Evolutionary conservation across 2,797 vertebrate species (phyloP), one percentile per base, ranked within the genome.

Genomic region (Sebastes iracundus): DNA sequence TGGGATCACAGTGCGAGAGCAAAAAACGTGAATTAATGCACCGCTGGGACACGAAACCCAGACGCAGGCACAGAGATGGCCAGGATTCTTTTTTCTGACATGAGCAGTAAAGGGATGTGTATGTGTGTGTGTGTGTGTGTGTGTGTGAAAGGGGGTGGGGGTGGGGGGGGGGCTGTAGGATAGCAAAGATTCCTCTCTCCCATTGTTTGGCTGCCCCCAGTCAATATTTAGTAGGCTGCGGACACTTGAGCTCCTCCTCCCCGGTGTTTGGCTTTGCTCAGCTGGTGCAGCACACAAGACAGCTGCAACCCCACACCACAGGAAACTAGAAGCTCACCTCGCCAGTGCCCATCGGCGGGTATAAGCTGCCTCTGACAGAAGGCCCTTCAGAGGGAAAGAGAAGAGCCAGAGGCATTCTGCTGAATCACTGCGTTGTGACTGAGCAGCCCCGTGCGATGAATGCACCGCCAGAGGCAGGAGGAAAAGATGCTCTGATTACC

Each of bases 221-320:
- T 89, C 87, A 86, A 77, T 84, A 85, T 89, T 90, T 86, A 78
- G 77, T 69, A 87, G 88, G 74, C 81, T 71, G 79, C 33, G 59
- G 92, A 92, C 85, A 90, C 88, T 90, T 83, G 87, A 93, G 91
- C 90, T 85, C 92, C 90, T 86, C 90, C 85, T 89, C 72, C 72
- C 80, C 58, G 75, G 79, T 91, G 82, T 92, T 91, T 89, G 88
- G 82, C 82, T 88, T 55, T 73, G 72, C 87, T 92, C 93, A 92
- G 93, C 94, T 94, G 88, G 93, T 94, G 85, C 67, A 62, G 84
- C 86, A 27, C 75, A 80, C 94, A 93, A 93, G 89, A 90, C 88
- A 91, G 91, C 90, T 94, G 94, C 93, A 95, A 95, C 94, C 90
- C 87, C 94, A 95, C 93, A 93, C 93, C 86, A 75, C 86, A 88